Evolutionary conservation across 1,140 invertebrate species (phyloP), one percentile per base, ranked within the genome.

Genomic region (Scylla paramamosain): DNA sequence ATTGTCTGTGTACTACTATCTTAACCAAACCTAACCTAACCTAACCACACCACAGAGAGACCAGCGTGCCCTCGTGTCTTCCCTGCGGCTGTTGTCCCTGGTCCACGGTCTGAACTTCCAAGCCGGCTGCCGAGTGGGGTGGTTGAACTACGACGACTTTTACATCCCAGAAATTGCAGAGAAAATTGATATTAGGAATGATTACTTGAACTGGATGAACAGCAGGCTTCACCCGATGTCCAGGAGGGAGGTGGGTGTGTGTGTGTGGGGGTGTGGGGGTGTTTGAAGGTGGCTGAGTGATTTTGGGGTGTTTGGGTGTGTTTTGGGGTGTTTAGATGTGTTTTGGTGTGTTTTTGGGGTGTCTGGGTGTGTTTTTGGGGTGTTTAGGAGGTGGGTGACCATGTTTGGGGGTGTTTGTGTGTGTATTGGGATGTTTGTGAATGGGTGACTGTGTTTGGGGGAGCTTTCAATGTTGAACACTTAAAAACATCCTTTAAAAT

Each of bases 131-230:
- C 86, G 89, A 52, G 95, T 83, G 59, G 92, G 89, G 16, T 16
- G 83, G 32, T n/a, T 95, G 32, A 52, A 77, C 6, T 96, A 98
- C 96, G 98, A 99, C 96, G 97, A 98, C 31, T 99, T 99, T 97
- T 98, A 99, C 97, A 97, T 99, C 93, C 97, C 98, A 59, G 98
- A 99, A 96, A 97, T 99, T 39, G 97, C 97, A 0, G 98, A 98
- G 87, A 97, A 98, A 96, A 97, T 99, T 77, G 98, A 99, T 96
- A 98, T 99, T 20, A 97, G 98, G 96, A 96, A 97, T 6, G 99
- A 99, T 97, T 99, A 99, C 96, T 97, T 98, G 8, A 97, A 97
- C 94, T 99, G 99, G 99, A 92, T 95, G 3, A 92, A 52, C 52
- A 96, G 98, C 0, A 96, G 95, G 93, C 28, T 59, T 96, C 97